Base-by-base conservation (phyloP, 1,140 invertebrate species). In the Brachionus koreanus region DNA sequence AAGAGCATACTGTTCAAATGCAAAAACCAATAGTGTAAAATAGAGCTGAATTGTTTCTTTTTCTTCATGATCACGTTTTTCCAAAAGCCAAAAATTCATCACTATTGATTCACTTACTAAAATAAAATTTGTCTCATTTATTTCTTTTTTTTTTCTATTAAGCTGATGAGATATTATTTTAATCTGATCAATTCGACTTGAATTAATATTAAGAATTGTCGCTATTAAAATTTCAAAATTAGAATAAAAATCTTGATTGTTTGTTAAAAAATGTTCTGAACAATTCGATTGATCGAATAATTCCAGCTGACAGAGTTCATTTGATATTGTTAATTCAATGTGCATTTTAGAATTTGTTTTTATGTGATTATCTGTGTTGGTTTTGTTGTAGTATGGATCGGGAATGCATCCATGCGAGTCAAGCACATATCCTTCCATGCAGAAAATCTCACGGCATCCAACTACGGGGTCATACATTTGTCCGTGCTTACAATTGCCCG, bases 391-490 rank as follows among this genome's bases (percentile, higher is more conserved):
- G 25, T 52, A 35, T n/a, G 43, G 29, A 42, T 82, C 79, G 12
- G n/a, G 35, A 25, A 82, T 57, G 25, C 79, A 82, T 0, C 57
- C 57, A 33, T 39, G 43, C n/a, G 57, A 19, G 46, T 33, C 16
- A 9, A 82, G 42, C 16, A 29, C 49, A 19, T 67, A 82, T 25
- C 57, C 57, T 67, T 82, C 79, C 23, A 65, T 35, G 33, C 79
- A 82, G 23, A 65, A 82, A n/a, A 82, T 69, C 23, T 82, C 79
- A 3, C 79, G 57, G 23, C 79, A 82, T 46, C 79, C 79, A 33
- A 19, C 42, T 9, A 65, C 23, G 19, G 79, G 79, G 35, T 82
- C 79, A 35, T 65, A 82, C 25, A 82, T 65, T 82, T 82, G 79
- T 12, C 79, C 79, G 35, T 82, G 57, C 33, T 69, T 61, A 29